These are phyloP conservation scores for Cryptoprocta ferox DNA, from an alignment of 2,797 vertebrate species.

Conservation along the genomic window DNA sequence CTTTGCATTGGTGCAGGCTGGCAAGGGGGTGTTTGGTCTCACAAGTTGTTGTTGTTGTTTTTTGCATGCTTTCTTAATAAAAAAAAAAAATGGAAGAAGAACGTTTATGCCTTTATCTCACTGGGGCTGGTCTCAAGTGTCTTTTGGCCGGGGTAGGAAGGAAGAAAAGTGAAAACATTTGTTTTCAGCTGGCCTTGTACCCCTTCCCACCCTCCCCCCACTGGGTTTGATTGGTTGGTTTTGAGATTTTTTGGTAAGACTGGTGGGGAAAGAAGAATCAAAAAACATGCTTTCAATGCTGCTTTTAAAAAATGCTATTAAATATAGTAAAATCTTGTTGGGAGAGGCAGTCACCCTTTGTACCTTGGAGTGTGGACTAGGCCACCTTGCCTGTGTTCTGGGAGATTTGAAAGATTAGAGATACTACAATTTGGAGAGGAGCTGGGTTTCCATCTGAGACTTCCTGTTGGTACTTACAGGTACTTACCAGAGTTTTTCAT, in stretches of 20 bases:
- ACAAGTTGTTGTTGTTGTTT: conserved; percentile 85
- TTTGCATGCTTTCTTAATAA: conserved; percentile 92
- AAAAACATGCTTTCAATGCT: background rate
- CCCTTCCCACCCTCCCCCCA: background rate
- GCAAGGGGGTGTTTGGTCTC: conserved; percentile 85
- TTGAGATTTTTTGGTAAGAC: background rate
- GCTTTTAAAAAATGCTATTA: background rate
- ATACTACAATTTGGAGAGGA: background rate
- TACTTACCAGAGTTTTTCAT: background rate
- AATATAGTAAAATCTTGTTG: background rate
- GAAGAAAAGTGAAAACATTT: background rate
- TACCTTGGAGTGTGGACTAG: background rate
- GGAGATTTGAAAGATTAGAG: conserved; percentile 3
- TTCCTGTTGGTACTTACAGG: background rate
- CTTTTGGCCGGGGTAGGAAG: background rate
- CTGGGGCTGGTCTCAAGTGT: conserved; percentile 61
- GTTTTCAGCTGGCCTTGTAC: background rate
- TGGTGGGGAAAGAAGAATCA: conserved; percentile 3
- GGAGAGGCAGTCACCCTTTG: background rate
- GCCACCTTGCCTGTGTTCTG: background rate
- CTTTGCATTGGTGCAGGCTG: conserved; percentile 78
- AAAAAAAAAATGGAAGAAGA: conserved; percentile 82
- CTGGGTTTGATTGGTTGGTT: background rate
- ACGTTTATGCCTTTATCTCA: conserved; percentile 85
- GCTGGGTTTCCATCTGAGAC: background rate